Evolutionary conservation across 2,797 vertebrate species (phyloP).

Genomic region (Cuculus canorus): DNA sequence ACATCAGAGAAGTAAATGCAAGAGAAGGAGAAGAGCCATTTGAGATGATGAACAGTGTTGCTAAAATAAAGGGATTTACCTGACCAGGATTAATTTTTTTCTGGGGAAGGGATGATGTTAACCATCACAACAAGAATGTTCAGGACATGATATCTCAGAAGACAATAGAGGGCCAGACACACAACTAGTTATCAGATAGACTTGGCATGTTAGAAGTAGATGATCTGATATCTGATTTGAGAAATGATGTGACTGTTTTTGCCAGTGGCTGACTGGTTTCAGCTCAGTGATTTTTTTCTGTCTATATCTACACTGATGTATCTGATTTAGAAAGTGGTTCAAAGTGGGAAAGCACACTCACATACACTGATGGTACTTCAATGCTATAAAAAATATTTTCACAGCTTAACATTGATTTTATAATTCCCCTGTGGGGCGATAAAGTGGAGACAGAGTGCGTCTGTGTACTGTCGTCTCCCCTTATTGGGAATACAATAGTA

Average conservation of each 20-base stretch:
- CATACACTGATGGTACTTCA: neutral
- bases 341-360: neutral
- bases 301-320: neutral
- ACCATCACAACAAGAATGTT: neutral
- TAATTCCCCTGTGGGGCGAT: neutral
- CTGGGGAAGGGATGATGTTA: neutral
- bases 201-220: neutral
- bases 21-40: neutral
- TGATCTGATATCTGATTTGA: neutral
- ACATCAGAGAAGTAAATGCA: neutral
- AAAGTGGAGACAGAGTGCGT: neutral
- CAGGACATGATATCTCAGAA: neutral
- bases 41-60: neutral
- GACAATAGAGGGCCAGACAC: neutral
- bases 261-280: neutral
- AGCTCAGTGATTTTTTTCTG: neutral
- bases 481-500: neutral
- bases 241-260: neutral
- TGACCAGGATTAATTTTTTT: neutral
- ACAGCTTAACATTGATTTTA: neutral
- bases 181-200: neutral
- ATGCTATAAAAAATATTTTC: constrained; percentile 29
- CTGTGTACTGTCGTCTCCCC: neutral
- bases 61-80: neutral
- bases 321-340: neutral